Evolutionary conservation across 2,113 vertebrate species (phyloP).

Genomic region (Colistium nudipinnis): DNA sequence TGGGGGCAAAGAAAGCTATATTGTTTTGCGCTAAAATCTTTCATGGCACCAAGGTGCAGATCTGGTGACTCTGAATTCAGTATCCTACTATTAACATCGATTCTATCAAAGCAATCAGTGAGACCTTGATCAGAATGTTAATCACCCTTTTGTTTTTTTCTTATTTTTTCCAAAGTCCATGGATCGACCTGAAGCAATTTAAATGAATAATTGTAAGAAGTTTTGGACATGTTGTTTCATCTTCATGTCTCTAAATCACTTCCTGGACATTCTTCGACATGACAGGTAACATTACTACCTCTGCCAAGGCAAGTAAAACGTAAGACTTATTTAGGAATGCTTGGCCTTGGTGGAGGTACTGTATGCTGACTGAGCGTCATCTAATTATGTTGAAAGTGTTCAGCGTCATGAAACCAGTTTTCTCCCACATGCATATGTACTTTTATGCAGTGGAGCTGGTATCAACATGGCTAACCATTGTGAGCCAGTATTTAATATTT

Average conservation of each 20-base stretch:
- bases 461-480: too few relatives aligned
- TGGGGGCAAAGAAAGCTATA: background rate
- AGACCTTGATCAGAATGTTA: background rate
- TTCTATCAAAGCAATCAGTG: background rate
- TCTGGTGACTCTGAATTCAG: background rate
- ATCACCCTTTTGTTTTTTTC: too few relatives aligned
- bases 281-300: background rate
- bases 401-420: too few relatives aligned
- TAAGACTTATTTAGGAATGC: too few relatives aligned
- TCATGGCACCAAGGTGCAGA: background rate
- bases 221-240: background rate
- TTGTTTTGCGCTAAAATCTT: background rate
- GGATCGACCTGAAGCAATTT: background rate
- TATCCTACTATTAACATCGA: background rate
- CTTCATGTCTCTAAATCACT: background rate
- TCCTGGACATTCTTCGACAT: background rate
- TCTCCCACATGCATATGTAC: too few relatives aligned
- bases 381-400: too few relatives aligned
- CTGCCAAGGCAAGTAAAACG: too few relatives aligned
- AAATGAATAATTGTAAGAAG: too few relatives aligned
- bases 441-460: background rate
- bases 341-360: too few relatives aligned
- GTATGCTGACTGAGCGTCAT: too few relatives aligned
- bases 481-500: background rate
- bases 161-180: too few relatives aligned